These are phyloP conservation scores for Ypsolopha sequella DNA, from an alignment of 2,888 invertebrate genomes.

Conservation along the genomic window DNA sequence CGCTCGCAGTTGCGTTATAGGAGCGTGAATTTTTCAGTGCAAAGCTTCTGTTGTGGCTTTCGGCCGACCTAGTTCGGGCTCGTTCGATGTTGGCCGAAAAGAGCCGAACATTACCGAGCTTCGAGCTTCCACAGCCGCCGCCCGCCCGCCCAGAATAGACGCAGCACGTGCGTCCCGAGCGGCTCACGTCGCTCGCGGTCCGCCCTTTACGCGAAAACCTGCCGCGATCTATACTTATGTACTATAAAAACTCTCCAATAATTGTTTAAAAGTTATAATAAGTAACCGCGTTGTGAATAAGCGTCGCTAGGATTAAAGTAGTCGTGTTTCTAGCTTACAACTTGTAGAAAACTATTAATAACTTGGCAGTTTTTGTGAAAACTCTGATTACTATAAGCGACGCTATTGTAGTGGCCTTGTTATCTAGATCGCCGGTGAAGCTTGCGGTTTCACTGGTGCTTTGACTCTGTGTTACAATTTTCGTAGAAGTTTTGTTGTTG, in stretches of 20 bases:
- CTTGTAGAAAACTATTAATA: slow-evolving; percentile 35
- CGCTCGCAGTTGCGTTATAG: not conserved
- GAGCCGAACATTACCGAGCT: slow-evolving; percentile 45
- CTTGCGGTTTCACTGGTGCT: slow-evolving; percentile 20
- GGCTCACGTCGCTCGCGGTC: slow-evolving; percentile 39
- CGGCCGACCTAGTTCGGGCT: slow-evolving; percentile 48
- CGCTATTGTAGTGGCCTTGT: slow-evolving; percentile 52
- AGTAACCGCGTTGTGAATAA: slow-evolving; percentile 25
- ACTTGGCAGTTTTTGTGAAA: slow-evolving; percentile 21
- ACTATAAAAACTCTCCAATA: no score
- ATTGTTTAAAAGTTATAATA: slow-evolving; percentile 12
- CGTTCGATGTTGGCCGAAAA: slow-evolving; percentile 21
- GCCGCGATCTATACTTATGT: no score
- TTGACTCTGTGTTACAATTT: slow-evolving; percentile 9
- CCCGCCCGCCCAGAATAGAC: slow-evolving; percentile 62
- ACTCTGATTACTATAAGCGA: slow-evolving; percentile 29
- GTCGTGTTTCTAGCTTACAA: slow-evolving; percentile 13
- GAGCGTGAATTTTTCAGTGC: slow-evolving; percentile 4
- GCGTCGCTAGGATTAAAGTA: slow-evolving; percentile 4
- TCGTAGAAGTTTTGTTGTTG: slow-evolving; percentile 10
- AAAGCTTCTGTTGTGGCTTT: not conserved
- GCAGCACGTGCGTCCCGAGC: slow-evolving; percentile 63
- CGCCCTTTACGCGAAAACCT: not conserved
- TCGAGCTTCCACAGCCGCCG: slow-evolving; percentile 25
- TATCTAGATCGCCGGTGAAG: slow-evolving; percentile 35